A percentile compares a stretch with the other conserved stretches of the same genome.
These are phyloP conservation scores for Azemiops feae DNA, from an alignment of 2,113 vertebrate genomes.

Conservation along the genomic window DNA sequence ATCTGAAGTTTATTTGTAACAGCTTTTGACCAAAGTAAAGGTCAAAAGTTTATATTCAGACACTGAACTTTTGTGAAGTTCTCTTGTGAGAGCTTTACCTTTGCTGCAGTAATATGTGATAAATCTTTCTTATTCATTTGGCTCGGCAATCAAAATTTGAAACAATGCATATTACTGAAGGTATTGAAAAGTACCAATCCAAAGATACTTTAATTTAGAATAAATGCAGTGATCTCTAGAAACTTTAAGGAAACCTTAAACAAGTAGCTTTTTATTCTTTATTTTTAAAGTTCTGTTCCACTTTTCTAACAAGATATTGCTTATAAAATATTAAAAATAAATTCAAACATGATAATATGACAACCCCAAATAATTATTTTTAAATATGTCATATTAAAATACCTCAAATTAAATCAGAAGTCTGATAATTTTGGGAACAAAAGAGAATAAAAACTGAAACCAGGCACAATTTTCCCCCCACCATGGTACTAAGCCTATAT, in stretches of 20 bases:
- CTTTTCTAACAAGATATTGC: neutral
- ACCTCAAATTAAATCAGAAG: neutral
- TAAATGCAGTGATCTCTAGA: neutral
- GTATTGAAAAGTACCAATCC: slow-evolving; percentile 33
- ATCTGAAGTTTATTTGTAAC: slow-evolving; percentile 65
- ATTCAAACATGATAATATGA: neutral
- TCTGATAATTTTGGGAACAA: neutral
- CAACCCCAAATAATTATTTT: neutral
- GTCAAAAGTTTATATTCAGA: slow-evolving; percentile 51
- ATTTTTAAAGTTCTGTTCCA: neutral
- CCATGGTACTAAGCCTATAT: neutral
- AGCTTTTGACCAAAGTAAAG: slow-evolving; percentile 57
- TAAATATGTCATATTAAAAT: neutral
- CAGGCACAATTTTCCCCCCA: too few relatives aligned
- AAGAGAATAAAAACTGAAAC: neutral
- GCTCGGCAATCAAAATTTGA: slow-evolving; percentile 4
- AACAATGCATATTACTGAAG: neutral
- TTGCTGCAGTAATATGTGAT: slow-evolving; percentile 10
- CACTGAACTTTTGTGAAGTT: slow-evolving; percentile 10
- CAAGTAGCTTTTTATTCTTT: neutral
- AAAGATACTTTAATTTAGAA: neutral
- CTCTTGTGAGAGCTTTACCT: slow-evolving; percentile 47
- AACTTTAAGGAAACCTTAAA: neutral
- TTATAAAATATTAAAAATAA: neutral
- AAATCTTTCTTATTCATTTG: slow-evolving; percentile 11